Evolutionary conservation across 2,113 vertebrate species (phyloP).

Genomic region (Leucoraja erinaceus): DNA sequence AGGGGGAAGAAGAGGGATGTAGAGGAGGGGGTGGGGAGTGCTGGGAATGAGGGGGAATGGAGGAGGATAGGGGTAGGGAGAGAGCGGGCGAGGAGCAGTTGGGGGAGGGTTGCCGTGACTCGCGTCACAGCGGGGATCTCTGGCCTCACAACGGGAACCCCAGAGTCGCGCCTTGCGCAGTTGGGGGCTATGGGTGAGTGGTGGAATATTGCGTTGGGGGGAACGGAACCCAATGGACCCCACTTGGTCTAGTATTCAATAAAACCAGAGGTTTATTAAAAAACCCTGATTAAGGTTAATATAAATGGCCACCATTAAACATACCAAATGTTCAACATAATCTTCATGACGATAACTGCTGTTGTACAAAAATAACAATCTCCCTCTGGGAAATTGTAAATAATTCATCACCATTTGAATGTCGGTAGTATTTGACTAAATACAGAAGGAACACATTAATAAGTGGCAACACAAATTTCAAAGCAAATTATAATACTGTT

Average conservation of each 20-base stretch:
- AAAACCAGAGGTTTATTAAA: neutral
- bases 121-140: too few species aligned
- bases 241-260: neutral
- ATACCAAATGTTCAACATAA: neutral
- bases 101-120: too few species aligned
- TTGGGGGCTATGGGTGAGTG: too few species aligned
- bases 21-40: too few species aligned
- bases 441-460: neutral
- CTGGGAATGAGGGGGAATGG: too few species aligned
- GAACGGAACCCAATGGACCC: too few species aligned
- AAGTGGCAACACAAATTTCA: neutral
- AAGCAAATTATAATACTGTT: neutral
- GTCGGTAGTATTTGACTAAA: neutral
- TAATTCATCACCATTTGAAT: neutral
- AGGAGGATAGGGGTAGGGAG: too few species aligned
- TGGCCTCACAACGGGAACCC: too few species aligned
- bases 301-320: neutral
- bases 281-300: neutral
- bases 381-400: neutral
- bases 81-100: too few species aligned
- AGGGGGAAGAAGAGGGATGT: too few species aligned
- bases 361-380: neutral
- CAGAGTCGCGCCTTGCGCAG: too few species aligned
- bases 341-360: neutral
- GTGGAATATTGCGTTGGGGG: too few species aligned